A percentile compares a stretch with the other conserved stretches of the same genome.
These are phyloP conservation scores for Synergus gifuensis DNA, from an alignment of 2,888 invertebrate species.

Conservation along the genomic window DNA sequence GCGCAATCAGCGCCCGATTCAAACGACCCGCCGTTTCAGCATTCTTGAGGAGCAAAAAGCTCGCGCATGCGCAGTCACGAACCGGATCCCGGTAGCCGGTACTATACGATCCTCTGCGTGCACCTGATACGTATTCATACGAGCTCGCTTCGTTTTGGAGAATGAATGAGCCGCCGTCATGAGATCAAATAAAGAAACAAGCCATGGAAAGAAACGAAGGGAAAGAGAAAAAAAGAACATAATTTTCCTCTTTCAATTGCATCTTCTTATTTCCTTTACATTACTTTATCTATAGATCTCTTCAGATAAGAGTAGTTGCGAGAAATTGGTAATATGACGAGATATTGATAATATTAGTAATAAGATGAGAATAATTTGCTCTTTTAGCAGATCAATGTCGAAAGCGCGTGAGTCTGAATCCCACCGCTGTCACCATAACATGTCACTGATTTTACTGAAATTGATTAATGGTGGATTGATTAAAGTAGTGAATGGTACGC, in stretches of 20 bases:
- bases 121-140: slow-evolving; percentile 68
- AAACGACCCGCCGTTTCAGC: slow-evolving; percentile 75
- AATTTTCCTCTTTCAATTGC: slow-evolving; percentile 7
- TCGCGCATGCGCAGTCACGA: slow-evolving; percentile 73
- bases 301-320: not conserved
- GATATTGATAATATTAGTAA: not conserved
- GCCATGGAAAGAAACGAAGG: slow-evolving; percentile 45
- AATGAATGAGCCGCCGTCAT: slow-evolving; percentile 50
- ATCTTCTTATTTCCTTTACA: not conserved
- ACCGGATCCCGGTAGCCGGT: slow-evolving; percentile 58
- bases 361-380: too few species aligned
- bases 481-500: too few species aligned
- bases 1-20: slow-evolving; percentile 72
- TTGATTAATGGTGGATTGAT: too few species aligned
- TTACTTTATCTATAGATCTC: not conserved
- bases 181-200: slow-evolving; percentile 51
- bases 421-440: too few species aligned
- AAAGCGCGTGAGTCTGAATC: too few species aligned
- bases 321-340: not conserved
- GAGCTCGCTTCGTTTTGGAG: slow-evolving; percentile 55
- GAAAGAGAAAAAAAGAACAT: not conserved
- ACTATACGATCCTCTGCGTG: slow-evolving; percentile 49
- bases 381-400: too few species aligned
- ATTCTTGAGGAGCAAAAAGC: slow-evolving; percentile 73
- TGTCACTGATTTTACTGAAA: too few species aligned